Percentiles rank a stretch among this genome's conserved stretches.
Evolutionary conservation across 2,888 invertebrate species (phyloP).

Genomic region (Cataglyphis altisquamis): DNA sequence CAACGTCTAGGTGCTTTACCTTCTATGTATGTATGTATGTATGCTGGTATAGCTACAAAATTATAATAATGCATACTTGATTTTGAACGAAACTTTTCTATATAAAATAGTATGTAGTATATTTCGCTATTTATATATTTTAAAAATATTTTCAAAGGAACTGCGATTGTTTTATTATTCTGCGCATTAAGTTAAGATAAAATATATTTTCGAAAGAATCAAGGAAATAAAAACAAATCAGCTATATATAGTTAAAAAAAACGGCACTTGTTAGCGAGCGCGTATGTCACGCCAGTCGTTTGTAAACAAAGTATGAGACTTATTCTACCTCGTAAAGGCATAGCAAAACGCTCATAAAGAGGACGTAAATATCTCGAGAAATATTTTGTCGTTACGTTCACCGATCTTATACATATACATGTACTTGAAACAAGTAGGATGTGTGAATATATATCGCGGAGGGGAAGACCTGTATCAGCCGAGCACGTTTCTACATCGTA

Average conservation of each 20-base stretch:
- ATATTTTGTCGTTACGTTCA: slow-evolving; percentile 52
- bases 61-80: background rate
- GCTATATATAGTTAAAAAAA: background rate
- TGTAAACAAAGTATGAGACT: background rate
- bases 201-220: background rate
- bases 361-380: slow-evolving; percentile 14
- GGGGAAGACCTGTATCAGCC: slow-evolving; percentile 37
- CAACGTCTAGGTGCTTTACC: slow-evolving; percentile 26
- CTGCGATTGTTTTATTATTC: background rate
- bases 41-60: background rate
- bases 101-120: background rate
- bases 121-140: background rate
- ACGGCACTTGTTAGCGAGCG: background rate
- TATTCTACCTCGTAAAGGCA: slow-evolving; percentile 4
- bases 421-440: background rate
- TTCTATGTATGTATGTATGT: background rate
- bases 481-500: slow-evolving; percentile 32
- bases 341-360: slow-evolving; percentile 11
- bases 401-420: background rate
- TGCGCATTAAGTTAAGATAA: background rate
- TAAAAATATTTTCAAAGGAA: background rate
- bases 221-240: background rate
- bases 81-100: background rate
- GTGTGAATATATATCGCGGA: slow-evolving; percentile 22
- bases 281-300: background rate